These are phyloP conservation scores for Lasioglossum villosulum DNA, from an alignment of 2,888 invertebrate species.

Conservation along the genomic window DNA sequence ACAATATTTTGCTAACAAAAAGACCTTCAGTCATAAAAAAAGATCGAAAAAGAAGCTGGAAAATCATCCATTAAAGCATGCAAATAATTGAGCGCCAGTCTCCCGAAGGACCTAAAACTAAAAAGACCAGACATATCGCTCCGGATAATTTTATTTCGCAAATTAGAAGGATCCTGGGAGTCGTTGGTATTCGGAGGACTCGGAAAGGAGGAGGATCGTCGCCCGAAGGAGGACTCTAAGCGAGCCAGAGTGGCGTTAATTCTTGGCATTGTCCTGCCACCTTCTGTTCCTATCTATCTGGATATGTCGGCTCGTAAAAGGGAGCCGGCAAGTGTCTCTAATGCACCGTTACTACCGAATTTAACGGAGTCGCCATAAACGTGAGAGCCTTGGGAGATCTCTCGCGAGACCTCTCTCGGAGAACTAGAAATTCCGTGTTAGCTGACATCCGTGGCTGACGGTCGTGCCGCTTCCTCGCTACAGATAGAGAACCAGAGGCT, in stretches of 20 bases:
- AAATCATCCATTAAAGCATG: neutral
- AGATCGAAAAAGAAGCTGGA: neutral
- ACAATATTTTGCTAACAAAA: neutral
- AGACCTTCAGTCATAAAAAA: neutral
- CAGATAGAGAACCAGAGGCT: neutral
- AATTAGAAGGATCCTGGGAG: neutral
- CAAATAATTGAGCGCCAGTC: neutral
- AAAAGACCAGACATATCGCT: neutral
- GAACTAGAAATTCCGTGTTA: conserved; percentile 41
- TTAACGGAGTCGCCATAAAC: conserved; percentile 80
- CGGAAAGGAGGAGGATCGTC: neutral
- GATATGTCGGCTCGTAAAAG: conserved; percentile 79
- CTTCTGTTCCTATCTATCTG: conserved; percentile 55
- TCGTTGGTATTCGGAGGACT: neutral
- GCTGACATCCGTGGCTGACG: conserved; percentile 32
- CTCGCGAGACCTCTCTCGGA: conserved; percentile 60
- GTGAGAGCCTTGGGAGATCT: conserved; percentile 51
- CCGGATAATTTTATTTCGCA: neutral
- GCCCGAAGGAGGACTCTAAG: neutral
- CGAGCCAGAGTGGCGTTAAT: conserved; percentile 68
- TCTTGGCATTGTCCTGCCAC: conserved; percentile 65
- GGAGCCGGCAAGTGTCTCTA: conserved; percentile 76
- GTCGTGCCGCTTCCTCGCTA: conserved; percentile 3
- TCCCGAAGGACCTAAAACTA: neutral
- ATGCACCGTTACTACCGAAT: conserved; percentile 80